phyloP scores from a whole-genome alignment of 1,140 invertebrate genomes.

The Ditylenchus dipsaci region DNA sequence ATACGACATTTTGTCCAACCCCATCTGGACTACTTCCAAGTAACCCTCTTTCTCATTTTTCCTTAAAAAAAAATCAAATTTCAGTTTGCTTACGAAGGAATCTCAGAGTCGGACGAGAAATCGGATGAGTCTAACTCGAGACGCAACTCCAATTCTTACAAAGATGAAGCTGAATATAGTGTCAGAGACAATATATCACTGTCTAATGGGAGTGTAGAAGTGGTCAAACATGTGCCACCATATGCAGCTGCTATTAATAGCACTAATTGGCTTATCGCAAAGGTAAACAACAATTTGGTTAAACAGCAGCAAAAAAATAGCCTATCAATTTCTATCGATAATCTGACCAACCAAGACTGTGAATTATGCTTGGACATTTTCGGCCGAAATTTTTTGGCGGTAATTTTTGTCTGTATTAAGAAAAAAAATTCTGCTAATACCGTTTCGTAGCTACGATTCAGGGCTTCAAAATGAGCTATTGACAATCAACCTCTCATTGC shows the following conservation, averaged over 20 bases:
- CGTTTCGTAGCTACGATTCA: no score
- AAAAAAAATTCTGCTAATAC: no score
- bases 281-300: no score
- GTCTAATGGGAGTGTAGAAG: background rate
- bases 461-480: no score
- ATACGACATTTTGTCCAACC: conserved; percentile 21
- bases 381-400: no score
- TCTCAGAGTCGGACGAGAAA: background rate
- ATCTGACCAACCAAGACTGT: background rate
- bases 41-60: background rate
- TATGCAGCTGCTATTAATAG: background rate
- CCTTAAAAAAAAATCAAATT: background rate
- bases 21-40: conserved; percentile 34
- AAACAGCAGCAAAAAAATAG: no score
- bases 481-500: no score
- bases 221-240: background rate
- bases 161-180: conserved; percentile 60
- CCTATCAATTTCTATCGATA: no score
- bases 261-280: background rate
- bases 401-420: no score
- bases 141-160: conserved; percentile 28
- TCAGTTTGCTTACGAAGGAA: conserved; percentile 1
- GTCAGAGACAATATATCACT: conserved; percentile 1
- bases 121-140: conserved; percentile 19
- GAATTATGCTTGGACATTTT: background rate